A percentile compares a stretch with the other conserved stretches of the same genome.
Evolutionary conservation across 2,113 vertebrate species (phyloP).

Genomic region (Vimba vimba): DNA sequence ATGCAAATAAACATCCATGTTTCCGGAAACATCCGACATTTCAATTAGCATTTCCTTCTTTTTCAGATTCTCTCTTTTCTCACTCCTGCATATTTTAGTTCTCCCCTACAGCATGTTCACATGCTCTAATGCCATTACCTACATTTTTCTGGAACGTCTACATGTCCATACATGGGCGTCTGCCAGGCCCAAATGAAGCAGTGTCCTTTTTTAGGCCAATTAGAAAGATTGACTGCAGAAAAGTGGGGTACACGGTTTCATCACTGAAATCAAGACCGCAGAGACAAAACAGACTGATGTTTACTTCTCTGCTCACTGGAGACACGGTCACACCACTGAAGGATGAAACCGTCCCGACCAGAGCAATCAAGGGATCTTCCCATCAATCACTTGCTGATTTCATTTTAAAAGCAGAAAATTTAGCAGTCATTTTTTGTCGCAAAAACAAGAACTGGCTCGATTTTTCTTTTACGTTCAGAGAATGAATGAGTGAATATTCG

Average conservation of each 20-base stretch:
- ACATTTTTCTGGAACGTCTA: slow-evolving; percentile 33
- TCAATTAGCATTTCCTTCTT: neutral
- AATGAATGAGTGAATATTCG: no score
- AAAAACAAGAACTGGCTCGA: no score
- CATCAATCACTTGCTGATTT: no score
- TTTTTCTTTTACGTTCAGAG: no score
- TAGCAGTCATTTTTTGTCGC: no score
- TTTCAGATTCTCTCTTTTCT: neutral
- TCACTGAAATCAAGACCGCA: neutral
- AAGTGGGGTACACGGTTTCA: slow-evolving; percentile 8
- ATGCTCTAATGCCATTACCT: neutral
- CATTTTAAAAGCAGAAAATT: no score
- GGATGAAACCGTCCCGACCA: neutral
- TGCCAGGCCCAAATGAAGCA: neutral
- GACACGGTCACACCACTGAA: neutral
- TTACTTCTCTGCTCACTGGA: neutral
- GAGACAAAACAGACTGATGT: slow-evolving; percentile 14
- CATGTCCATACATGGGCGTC: slow-evolving; percentile 1
- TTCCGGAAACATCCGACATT: neutral
- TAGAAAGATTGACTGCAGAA: neutral
- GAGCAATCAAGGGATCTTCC: no score
- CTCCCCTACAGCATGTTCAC: neutral
- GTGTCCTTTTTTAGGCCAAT: slow-evolving; percentile 9
- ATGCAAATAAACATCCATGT: slow-evolving; percentile 33
- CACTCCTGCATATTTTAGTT: neutral